A percentile compares a stretch with the other conserved stretches of the same genome.
Conservation (phyloP, 2,113 vertebrate genomes). For the Polypterus bichir region DNA sequence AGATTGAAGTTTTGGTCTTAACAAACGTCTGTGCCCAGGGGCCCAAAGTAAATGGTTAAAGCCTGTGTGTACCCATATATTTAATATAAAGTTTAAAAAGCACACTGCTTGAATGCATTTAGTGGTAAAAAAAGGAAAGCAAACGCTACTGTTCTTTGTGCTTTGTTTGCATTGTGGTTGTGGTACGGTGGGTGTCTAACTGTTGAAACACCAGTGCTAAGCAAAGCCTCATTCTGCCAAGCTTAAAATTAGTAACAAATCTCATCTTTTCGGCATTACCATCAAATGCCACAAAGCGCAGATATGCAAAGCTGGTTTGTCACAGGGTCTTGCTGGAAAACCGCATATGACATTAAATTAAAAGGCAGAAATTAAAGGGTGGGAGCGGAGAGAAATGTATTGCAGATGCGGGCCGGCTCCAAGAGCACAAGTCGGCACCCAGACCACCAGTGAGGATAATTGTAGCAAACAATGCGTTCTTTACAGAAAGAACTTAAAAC, state of each 20-base stretch:
- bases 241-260: slow-evolving; percentile 91
- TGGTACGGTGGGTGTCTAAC: slow-evolving; percentile 44
- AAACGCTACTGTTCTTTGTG: slow-evolving; percentile 57
- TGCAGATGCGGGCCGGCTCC: slow-evolving; percentile 52
- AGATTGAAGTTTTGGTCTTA: too few species aligned
- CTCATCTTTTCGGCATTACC: slow-evolving; percentile 65
- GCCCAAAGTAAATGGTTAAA: too few species aligned
- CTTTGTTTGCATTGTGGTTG: slow-evolving; percentile 74
- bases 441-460: slow-evolving; percentile 30
- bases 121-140: slow-evolving; percentile 26
- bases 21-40: too few species aligned
- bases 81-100: too few species aligned
- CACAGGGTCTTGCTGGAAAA: slow-evolving; percentile 56
- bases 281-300: slow-evolving; percentile 58
- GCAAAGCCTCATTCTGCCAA: slow-evolving; percentile 56
- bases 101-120: too few species aligned
- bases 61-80: too few species aligned
- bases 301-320: slow-evolving; percentile 66
- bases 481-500: slow-evolving; percentile 21
- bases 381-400: slow-evolving; percentile 21
- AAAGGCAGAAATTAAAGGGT: slow-evolving; percentile 34
- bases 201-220: slow-evolving; percentile 55
- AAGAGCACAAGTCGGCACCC: slow-evolving; percentile 16
- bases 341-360: slow-evolving; percentile 61
- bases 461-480: slow-evolving; percentile 28